Evolutionary conservation across 1,140 invertebrate species (phyloP), one percentile per base, ranked within the genome.

Genomic region (Bombus fervidus): DNA sequence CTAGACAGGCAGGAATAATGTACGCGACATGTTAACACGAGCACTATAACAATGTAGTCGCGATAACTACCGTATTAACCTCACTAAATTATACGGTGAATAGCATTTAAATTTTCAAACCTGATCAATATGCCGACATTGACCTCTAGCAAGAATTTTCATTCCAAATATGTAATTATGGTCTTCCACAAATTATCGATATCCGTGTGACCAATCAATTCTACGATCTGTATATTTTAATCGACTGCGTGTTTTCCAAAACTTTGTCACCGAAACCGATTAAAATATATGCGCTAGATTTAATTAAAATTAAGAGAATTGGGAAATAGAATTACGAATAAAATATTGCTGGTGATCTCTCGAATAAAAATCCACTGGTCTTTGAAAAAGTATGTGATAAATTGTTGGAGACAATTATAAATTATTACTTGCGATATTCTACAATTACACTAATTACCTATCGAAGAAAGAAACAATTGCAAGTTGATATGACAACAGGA

Each of bases 1-100:
- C 2, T n/a, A 64, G 15, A 64, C 66, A 64, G 43, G 2, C 8
- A 66, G 68, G 39, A 77, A 69, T 66, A 81, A 82, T 82, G 71
- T 64, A 59, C 37, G 57, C 12, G 57, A 25, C 53, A 2, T 25
- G 57, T 82, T 64, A 81, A 74, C 80, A 59, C 80, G 41, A 25
- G 53, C 22, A 59, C 69, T 59, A 31, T 15, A 73, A 76, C 22
- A 41, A 68, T 22, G 31, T 31, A 13, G 28, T 5, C 22, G 25
- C 28, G 15, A 8, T 31, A 57, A 53, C 28, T 69, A 77, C 41
- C 43, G 37, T 68, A 41, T 68, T 53, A 66, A 39, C 41, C 1
- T 68, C 25, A 22, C 41, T 53, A 43, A 57, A 68, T 68, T 83
- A 37, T 68, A 66, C 41, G 2, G 28, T 6, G 25, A 83, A 43